Percentiles rank a stretch among this genome's conserved stretches.
Conservation (phyloP, 2,113 vertebrate genomes). For the Prunella himalayana region DNA sequence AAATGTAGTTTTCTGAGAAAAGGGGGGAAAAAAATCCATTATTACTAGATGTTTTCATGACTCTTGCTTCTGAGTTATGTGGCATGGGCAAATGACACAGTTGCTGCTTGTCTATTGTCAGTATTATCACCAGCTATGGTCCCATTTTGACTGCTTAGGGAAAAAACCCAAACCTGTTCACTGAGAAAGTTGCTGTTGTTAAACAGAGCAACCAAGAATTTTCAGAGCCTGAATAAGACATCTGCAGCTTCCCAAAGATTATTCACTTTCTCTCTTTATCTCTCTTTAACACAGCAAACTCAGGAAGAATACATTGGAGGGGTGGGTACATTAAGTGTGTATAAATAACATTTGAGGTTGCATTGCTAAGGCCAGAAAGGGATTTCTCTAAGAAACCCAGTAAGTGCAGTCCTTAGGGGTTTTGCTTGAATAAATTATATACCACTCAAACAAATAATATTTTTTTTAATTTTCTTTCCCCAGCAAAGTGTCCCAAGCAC, state of each 20-base stretch:
- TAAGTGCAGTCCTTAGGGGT: not conserved
- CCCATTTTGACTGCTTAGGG: not conserved
- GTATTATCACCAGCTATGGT: not conserved
- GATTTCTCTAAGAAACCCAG: not conserved
- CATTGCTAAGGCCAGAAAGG: not conserved
- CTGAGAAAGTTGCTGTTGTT: not conserved
- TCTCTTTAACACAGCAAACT: not conserved
- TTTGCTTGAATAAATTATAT: not conserved
- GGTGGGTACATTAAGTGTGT: not conserved
- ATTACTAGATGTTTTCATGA: not conserved
- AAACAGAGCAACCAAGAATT: not conserved
- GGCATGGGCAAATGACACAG: not conserved
- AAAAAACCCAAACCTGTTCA: not conserved
- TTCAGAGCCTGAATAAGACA: not conserved
- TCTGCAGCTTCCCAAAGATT: not conserved
- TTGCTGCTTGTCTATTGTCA: not conserved
- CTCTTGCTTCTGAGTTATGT: not conserved
- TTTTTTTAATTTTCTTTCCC: conserved; percentile 15
- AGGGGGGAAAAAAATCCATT: not conserved
- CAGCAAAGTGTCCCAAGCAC: not conserved
- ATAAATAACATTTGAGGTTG: not conserved
- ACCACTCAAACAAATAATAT: not conserved
- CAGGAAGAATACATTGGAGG: not conserved
- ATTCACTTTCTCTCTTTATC: not conserved
- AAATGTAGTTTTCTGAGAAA: not conserved